Conservation (phyloP, 2,888 invertebrate species). For the Calameuta pallipes region DNA sequence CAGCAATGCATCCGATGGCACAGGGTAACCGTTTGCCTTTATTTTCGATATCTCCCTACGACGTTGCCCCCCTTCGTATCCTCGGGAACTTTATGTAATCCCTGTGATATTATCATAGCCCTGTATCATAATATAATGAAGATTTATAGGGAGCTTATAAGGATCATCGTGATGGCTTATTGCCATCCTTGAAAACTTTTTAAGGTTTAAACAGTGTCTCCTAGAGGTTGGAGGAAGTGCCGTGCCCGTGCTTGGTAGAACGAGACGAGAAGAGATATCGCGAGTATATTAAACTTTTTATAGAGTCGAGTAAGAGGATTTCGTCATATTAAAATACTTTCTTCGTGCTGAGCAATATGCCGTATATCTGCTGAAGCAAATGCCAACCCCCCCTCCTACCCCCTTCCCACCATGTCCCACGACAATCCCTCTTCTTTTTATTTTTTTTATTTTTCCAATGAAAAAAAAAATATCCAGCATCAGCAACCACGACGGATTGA, state of each 20-base stretch:
- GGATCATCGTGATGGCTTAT: slow-evolving; percentile 56
- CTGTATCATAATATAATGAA: slow-evolving; percentile 49
- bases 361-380: neutral
- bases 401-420: neutral
- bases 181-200: slow-evolving; percentile 52
- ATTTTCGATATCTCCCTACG: neutral
- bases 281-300: slow-evolving; percentile 57
- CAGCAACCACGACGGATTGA: neutral
- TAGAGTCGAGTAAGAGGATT: slow-evolving; percentile 49
- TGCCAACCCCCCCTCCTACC: neutral
- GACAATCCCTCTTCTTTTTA: slow-evolving; percentile 7
- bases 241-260: slow-evolving; percentile 10
- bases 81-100: slow-evolving; percentile 5
- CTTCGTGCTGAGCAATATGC: slow-evolving; percentile 20
- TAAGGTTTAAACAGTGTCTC: slow-evolving; percentile 42
- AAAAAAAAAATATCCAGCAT: neutral
- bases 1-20: neutral
- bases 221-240: slow-evolving; percentile 9
- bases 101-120: neutral
- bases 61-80: neutral
- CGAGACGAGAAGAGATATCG: slow-evolving; percentile 29
- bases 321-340: slow-evolving; percentile 42
- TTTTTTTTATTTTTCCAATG: neutral
- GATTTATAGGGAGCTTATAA: slow-evolving; percentile 53
- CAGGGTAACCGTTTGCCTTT: neutral